Evolutionary conservation across 2,113 vertebrate species (phyloP).

Genomic region (Phrynosoma platyrhinos): DNA sequence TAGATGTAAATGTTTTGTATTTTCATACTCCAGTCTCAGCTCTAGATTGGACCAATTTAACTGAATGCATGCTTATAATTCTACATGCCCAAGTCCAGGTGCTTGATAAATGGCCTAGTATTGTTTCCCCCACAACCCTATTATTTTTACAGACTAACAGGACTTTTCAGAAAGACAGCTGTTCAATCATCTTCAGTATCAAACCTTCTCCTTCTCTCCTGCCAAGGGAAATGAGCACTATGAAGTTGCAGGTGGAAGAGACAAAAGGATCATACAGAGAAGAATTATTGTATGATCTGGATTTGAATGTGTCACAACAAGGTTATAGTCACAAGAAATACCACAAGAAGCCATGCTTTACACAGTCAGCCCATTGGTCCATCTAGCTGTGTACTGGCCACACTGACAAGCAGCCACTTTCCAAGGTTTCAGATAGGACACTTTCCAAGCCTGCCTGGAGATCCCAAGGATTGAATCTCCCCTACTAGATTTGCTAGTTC

Average conservation of each 20-base stretch:
- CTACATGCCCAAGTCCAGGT: background rate
- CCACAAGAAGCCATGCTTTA: background rate
- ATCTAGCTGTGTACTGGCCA: background rate
- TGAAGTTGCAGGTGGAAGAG: background rate
- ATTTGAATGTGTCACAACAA: background rate
- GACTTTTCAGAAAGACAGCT: background rate
- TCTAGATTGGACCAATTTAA: background rate
- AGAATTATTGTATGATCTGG: background rate
- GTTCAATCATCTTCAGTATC: background rate
- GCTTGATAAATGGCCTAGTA: background rate
- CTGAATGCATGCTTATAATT: background rate
- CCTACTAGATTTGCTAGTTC: background rate
- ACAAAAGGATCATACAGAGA: background rate
- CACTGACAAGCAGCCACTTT: no score
- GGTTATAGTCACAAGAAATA: background rate
- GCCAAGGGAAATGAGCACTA: background rate
- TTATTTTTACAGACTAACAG: background rate
- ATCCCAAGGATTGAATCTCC: background rate
- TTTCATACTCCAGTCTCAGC: background rate
- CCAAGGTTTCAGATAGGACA: background rate
- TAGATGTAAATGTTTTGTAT: background rate
- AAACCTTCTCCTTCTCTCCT: background rate
- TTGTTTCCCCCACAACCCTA: no score
- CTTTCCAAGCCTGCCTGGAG: background rate
- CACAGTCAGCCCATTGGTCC: background rate